phyloP scores from a whole-genome alignment of 2,888 invertebrate genomes.

The Pseudanteris insignis region DNA sequence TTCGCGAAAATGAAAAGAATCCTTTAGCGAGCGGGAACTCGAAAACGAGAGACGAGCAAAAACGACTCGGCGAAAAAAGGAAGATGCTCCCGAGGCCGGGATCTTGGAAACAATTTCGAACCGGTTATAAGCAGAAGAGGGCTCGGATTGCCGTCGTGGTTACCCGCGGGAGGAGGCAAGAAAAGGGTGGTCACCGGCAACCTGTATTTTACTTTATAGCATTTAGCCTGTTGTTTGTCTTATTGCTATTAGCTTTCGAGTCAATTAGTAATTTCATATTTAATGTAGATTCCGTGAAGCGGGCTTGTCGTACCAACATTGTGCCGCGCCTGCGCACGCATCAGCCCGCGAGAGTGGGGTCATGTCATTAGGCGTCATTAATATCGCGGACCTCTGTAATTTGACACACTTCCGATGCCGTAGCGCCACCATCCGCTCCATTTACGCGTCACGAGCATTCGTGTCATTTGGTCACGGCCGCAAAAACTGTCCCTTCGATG shows the following conservation, averaged over 20 bases:
- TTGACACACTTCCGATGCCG: conserved; percentile 65
- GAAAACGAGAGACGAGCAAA: conserved; percentile 38
- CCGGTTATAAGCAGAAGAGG: conserved; percentile 54
- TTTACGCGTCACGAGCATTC: conserved; percentile 36
- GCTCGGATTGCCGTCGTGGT: too few species aligned
- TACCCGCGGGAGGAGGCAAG: conserved; percentile 32
- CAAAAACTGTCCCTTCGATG: conserved; percentile 12
- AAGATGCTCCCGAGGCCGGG: conserved; percentile 43
- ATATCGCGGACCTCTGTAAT: conserved; percentile 64
- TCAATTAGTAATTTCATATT: conserved; percentile 66
- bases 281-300: conserved; percentile 65
- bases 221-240: conserved; percentile 65
- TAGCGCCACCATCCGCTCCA: conserved; percentile 60
- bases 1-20: conserved; percentile 30
- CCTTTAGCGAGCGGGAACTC: conserved; percentile 10
- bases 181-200: conserved; percentile 52
- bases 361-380: conserved; percentile 65
- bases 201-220: conserved; percentile 65
- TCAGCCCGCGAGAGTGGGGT: conserved; percentile 49
- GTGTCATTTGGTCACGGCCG: conserved; percentile 41
- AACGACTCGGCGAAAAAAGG: conserved; percentile 21
- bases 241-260: conserved; percentile 63
- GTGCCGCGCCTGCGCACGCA: conserved; percentile 30
- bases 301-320: conserved; percentile 53
- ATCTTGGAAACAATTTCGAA: conserved; percentile 54